Percentiles rank a stretch among this genome's conserved stretches.
These are phyloP conservation scores for Enteromius argenteus DNA, from an alignment of 2,797 vertebrate genomes.

Conservation along the genomic window DNA sequence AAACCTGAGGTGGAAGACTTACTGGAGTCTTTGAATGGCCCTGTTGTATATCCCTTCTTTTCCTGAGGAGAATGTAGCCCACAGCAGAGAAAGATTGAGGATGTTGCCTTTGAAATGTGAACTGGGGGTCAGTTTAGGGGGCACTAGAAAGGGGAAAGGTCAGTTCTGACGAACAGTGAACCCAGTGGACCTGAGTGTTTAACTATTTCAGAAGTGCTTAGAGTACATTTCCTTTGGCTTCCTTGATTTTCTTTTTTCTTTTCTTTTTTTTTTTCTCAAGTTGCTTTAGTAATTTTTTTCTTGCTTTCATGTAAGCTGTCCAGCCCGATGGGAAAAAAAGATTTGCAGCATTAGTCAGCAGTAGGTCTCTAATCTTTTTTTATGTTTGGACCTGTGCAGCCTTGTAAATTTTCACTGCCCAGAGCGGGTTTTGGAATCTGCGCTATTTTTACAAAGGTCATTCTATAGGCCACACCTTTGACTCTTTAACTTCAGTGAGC, in stretches of 20 bases:
- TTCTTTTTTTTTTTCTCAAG: neutral
- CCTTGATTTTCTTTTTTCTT: neutral
- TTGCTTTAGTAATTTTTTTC: neutral
- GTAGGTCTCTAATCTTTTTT: constrained; percentile 3
- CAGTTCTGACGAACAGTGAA: constrained; percentile 42
- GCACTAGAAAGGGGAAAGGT: constrained; percentile 47
- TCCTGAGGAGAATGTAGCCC: constrained; percentile 36
- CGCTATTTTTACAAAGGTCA: constrained; percentile 26
- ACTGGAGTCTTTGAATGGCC: constrained; percentile 21
- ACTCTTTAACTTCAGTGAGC: constrained; percentile 16
- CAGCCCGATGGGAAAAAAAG: neutral
- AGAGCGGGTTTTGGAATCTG: constrained; percentile 13
- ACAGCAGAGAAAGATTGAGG: constrained; percentile 30
- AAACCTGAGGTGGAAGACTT: neutral
- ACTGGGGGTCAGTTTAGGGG: constrained; percentile 34
- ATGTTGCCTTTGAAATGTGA: constrained; percentile 44
- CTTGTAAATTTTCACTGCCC: constrained; percentile 19
- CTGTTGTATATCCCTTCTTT: constrained; percentile 20
- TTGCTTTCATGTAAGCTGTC: neutral
- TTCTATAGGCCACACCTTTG: constrained; percentile 11
- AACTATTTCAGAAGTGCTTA: constrained; percentile 46
- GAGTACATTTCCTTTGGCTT: constrained; percentile 34
- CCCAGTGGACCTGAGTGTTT: constrained; percentile 54
- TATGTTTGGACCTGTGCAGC: constrained; percentile 7
- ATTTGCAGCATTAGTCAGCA: constrained; percentile 24